Evolutionary conservation across 1,140 invertebrate species (phyloP), one percentile per base, ranked within the genome.

Genomic region (Orussus abietinus): DNA sequence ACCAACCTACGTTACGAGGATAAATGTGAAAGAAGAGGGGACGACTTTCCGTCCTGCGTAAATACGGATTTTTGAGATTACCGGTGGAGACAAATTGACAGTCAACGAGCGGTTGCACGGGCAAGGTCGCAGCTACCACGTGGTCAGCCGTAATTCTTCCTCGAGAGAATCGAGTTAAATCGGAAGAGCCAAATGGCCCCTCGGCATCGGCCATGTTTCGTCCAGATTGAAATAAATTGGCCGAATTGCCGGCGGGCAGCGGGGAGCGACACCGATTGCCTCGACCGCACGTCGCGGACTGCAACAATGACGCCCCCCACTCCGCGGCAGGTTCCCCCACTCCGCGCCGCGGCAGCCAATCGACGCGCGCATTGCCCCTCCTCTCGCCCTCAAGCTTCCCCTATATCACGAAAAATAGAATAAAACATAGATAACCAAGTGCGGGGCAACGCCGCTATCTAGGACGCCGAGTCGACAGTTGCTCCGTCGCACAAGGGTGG

Each of bases 191-290:
- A 64, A 64, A 64, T 65, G 59, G 52, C 52, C 55, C 52, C 51
- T 42, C 43, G 38, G 21, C 42, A 49, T 53, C 53, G 49, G 55
- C 57, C 53, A 54, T 65, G 43, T 47, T 55, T 51, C 48, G 49
- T 48, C 35, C 32, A 47, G 57, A 68, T 67, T 65, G 59, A 62
- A 60, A 60, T 57, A 70, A 70, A 70, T 70, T 70, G 66, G 56
- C 47, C 47, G 52, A 63, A 63, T 64, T 63, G 56, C 45, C 35
- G 13, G 40, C 45, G 45, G 29, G 20, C 31, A 32, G 35, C 22
- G 35, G 49, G 48, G 53, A 50, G 39, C 53, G 50, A 59, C 46
- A 57, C 55, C 55, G 55, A 59, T 60, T 60, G 51, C 53, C 46
- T 49, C 42, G 47, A 42, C 49, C 42, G 51, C 42, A 53, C 47